Percentiles rank a stretch among this genome's conserved stretches.
phyloP scores from a whole-genome alignment of 2,888 invertebrate species.

The Aleiodes testaceus region DNA sequence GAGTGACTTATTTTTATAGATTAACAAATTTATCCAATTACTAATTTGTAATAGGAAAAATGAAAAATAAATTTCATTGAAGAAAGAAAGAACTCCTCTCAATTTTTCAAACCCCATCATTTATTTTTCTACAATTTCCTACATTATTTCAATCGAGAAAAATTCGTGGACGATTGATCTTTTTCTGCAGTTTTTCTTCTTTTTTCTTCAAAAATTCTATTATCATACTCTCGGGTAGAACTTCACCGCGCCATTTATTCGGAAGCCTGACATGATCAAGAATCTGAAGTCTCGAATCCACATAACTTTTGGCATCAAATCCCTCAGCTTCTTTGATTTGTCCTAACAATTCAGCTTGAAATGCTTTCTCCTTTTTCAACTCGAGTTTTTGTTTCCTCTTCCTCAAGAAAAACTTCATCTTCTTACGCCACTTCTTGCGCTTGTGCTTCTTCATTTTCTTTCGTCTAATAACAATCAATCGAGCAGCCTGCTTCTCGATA shows the following conservation, averaged over 20 bases:
- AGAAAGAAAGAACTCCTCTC: too few relatives aligned
- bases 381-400: conserved; percentile 81
- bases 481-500: conserved; percentile 81
- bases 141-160: conserved; percentile 34
- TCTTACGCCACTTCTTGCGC: conserved; percentile 84
- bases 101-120: too few relatives aligned
- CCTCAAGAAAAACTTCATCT: conserved; percentile 85
- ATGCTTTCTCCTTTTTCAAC: conserved; percentile 83
- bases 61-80: too few relatives aligned
- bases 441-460: conserved; percentile 93
- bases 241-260: conserved; percentile 76
- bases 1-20: conserved; percentile 57
- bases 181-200: conserved; percentile 67
- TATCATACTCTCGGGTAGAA: conserved; percentile 80
- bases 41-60: too few relatives aligned
- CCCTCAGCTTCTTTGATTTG: conserved; percentile 83
- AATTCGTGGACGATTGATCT: conserved; percentile 49
- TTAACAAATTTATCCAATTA: conserved; percentile 18
- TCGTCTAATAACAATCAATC: conserved; percentile 84
- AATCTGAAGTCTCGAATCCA: conserved; percentile 77
- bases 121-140: too few relatives aligned
- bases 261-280: conserved; percentile 79
- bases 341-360: conserved; percentile 81
- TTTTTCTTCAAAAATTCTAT: conserved; percentile 80
- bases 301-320: conserved; percentile 85